A percentile compares a stretch with the other conserved stretches of the same genome.
Evolutionary conservation across 2,113 vertebrate genomes (phyloP).

Genomic region (Colistium nudipinnis): DNA sequence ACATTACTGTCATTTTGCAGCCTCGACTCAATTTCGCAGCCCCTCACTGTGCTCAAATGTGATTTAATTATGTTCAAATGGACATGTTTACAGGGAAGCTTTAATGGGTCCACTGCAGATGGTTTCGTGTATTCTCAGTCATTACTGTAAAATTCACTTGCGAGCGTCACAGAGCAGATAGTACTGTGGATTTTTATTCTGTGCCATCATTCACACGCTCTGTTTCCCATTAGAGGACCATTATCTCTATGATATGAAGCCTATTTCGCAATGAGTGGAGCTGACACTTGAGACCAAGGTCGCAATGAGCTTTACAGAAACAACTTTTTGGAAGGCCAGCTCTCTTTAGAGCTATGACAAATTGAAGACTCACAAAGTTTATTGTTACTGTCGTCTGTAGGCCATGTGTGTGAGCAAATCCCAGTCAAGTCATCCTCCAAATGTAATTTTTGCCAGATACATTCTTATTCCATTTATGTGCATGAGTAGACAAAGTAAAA

Average conservation of each 20-base stretch:
- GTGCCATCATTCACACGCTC: conserved; percentile 37
- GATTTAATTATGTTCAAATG: conserved; percentile 58
- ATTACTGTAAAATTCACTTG: conserved; percentile 57
- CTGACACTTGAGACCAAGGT: conserved; percentile 49
- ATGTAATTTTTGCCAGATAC: conserved; percentile 8
- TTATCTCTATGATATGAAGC: conserved; percentile 36
- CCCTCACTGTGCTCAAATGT: conserved; percentile 21
- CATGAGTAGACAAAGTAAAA: neutral
- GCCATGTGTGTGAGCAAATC: neutral
- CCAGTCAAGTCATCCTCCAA: conserved; percentile 8
- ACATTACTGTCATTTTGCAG: conserved; percentile 33
- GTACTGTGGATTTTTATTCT: conserved; percentile 37
- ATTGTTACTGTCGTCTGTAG: conserved; percentile 5
- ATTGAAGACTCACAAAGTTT: conserved; percentile 20
- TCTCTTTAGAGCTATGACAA: neutral
- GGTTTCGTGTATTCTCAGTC: conserved; percentile 60
- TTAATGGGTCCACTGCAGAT: conserved; percentile 51
- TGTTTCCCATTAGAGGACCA: conserved; percentile 54
- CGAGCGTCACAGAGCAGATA: conserved; percentile 32
- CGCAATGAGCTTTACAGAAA: conserved; percentile 39
- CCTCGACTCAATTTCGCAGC: conserved; percentile 39
- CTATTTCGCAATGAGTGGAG: conserved; percentile 25
- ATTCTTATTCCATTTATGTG: conserved; percentile 57
- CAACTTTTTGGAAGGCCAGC: conserved; percentile 3
- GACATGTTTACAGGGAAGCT: conserved; percentile 58